These are phyloP conservation scores for Cerceris ruficornis DNA, from an alignment of 2,888 invertebrate species.

Conservation along the genomic window DNA sequence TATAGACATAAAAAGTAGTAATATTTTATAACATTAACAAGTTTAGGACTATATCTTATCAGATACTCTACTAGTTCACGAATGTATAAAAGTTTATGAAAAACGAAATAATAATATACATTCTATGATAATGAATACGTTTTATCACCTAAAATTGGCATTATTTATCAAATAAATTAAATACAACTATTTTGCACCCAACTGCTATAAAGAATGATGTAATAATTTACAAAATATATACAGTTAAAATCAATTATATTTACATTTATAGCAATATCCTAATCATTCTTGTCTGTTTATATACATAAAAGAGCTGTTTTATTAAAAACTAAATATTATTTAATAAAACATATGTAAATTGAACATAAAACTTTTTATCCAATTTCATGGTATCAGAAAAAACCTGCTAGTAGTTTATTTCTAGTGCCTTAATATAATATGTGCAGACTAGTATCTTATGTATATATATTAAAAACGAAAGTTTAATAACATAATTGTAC, in stretches of 20 bases:
- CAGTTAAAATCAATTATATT: slow-evolving; percentile 36
- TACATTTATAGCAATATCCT: slow-evolving; percentile 19
- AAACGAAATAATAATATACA: neutral
- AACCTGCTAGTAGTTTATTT: too few species aligned
- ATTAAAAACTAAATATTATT: slow-evolving; percentile 19
- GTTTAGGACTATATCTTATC: too few species aligned
- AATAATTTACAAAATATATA: slow-evolving; percentile 30
- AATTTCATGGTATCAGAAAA: neutral
- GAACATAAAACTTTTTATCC: slow-evolving; percentile 11
- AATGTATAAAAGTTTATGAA: neutral
- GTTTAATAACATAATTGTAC: too few species aligned
- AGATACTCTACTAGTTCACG: too few species aligned
- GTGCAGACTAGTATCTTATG: too few species aligned
- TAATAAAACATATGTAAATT: slow-evolving; percentile 10
- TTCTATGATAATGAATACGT: neutral
- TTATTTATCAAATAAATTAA: neutral
- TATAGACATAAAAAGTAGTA: slow-evolving; percentile 79
- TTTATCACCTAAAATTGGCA: neutral
- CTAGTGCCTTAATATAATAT: too few species aligned
- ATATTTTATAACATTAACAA: too few species aligned
- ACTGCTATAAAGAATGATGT: slow-evolving; percentile 21
- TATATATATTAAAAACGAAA: too few species aligned
- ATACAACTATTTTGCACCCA: slow-evolving; percentile 10
- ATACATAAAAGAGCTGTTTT: slow-evolving; percentile 21
- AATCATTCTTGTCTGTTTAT: slow-evolving; percentile 15